phyloP scores from a whole-genome alignment of 1,140 invertebrate species.

The Nixonia krombeini region DNA sequence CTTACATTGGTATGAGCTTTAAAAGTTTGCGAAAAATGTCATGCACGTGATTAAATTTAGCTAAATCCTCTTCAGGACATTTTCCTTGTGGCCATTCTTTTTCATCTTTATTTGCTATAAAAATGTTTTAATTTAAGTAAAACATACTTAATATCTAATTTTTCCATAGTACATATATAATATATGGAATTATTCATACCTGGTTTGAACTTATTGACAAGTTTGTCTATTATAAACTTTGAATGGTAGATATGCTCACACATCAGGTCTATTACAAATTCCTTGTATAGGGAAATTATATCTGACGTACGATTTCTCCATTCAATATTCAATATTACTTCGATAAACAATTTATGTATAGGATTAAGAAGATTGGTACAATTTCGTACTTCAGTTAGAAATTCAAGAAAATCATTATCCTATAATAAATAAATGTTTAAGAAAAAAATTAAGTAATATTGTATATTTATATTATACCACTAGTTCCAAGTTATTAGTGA shows the following conservation, averaged over 20 bases:
- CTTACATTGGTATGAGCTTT: constrained; percentile 77
- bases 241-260: constrained; percentile 76
- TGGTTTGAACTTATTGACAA: constrained; percentile 74
- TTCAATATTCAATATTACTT: constrained; percentile 74
- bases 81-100: constrained; percentile 66
- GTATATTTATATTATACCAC: too few species aligned
- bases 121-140: too few species aligned
- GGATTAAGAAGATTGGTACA: constrained; percentile 74
- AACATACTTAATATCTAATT: too few species aligned
- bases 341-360: constrained; percentile 74
- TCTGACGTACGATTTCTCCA: constrained; percentile 72
- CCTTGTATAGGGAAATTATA: constrained; percentile 73
- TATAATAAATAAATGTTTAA: constrained; percentile 51
- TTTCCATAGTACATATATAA: too few species aligned
- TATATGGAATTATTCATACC: constrained; percentile 54
- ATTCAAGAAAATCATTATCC: constrained; percentile 73
- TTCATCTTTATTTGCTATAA: constrained; percentile 52
- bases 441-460: not conserved
- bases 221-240: constrained; percentile 73
- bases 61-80: constrained; percentile 64
- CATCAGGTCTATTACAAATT: constrained; percentile 76
- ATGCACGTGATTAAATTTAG: constrained; percentile 73
- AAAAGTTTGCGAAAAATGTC: constrained; percentile 72
- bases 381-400: constrained; percentile 73
- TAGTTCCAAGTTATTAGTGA: not conserved